Evolutionary conservation across 2,888 invertebrate genomes (phyloP).

Genomic region (Auanema sp.): DNA sequence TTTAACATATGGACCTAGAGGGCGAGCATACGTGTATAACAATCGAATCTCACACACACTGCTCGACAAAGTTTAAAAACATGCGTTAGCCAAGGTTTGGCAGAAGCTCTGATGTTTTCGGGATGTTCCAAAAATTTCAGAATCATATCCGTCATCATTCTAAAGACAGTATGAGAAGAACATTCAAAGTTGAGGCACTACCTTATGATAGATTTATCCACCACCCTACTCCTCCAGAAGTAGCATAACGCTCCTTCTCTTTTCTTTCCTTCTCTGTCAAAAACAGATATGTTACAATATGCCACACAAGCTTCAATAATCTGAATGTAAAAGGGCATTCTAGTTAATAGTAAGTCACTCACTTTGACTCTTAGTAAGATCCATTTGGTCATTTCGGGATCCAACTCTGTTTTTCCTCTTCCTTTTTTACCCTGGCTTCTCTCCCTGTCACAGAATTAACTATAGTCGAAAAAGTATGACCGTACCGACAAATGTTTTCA

Average conservation of each 20-base stretch:
- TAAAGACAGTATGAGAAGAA: conserved; percentile 1
- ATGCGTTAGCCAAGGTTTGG: conserved; percentile 8
- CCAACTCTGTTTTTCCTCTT: conserved; percentile 12
- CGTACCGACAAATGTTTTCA: conserved; percentile 9
- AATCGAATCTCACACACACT: conserved; percentile 21
- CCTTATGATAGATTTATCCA: conserved; percentile 13
- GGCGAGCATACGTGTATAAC: conserved; percentile 11
- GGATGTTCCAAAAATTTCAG: conserved; percentile 27
- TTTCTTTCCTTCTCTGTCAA: conserved; percentile 10
- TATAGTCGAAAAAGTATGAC: not conserved
- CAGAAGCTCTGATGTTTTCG: conserved; percentile 11
- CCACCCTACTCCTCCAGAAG: conserved; percentile 21
- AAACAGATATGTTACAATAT: conserved; percentile 11
- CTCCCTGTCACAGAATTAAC: conserved; percentile 3
- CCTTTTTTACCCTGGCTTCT: not conserved
- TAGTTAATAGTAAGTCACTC: no score
- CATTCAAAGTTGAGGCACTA: not conserved
- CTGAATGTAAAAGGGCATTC: no score
- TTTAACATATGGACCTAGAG: not conserved
- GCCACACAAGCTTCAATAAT: conserved; percentile 6
- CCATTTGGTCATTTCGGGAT: conserved; percentile 25
- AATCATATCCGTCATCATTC: conserved; percentile 24
- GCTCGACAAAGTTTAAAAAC: conserved; percentile 18
- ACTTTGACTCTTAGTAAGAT: conserved; percentile 20
- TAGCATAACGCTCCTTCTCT: conserved; percentile 14